phyloP scores from a whole-genome alignment of 2,888 invertebrate species.

The Oscheius sp. region DNA sequence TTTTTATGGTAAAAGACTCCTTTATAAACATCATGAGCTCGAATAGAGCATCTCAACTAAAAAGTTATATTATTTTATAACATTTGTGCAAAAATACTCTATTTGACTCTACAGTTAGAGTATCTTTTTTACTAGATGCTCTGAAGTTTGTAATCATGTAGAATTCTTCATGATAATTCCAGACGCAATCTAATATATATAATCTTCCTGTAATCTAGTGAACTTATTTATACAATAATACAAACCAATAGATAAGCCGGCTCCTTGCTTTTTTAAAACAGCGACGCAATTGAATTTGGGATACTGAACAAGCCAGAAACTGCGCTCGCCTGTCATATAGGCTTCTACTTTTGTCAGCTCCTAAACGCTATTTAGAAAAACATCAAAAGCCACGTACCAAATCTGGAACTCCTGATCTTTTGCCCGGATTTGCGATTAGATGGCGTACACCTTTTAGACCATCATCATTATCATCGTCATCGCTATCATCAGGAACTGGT shows the following conservation, averaged over 20 bases:
- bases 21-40: background rate
- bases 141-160: background rate
- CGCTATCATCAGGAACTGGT: background rate
- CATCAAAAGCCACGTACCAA: background rate
- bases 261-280: background rate
- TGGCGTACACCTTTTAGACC: background rate
- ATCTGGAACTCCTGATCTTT: background rate
- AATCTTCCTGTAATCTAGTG: background rate
- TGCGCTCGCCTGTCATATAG: conserved; percentile 10
- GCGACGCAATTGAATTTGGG: background rate
- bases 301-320: background rate
- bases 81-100: background rate
- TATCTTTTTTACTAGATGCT: background rate
- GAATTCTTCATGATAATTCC: background rate
- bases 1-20: background rate
- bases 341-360: conserved; percentile 2
- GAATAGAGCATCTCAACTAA: background rate
- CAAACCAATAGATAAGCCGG: background rate
- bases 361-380: background rate
- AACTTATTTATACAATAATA: background rate
- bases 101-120: background rate
- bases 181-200: conserved; percentile 2
- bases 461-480: background rate
- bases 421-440: background rate
- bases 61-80: background rate